Evolutionary conservation across 2,113 vertebrate species (phyloP).

Genomic region (Lepus europaeus): DNA sequence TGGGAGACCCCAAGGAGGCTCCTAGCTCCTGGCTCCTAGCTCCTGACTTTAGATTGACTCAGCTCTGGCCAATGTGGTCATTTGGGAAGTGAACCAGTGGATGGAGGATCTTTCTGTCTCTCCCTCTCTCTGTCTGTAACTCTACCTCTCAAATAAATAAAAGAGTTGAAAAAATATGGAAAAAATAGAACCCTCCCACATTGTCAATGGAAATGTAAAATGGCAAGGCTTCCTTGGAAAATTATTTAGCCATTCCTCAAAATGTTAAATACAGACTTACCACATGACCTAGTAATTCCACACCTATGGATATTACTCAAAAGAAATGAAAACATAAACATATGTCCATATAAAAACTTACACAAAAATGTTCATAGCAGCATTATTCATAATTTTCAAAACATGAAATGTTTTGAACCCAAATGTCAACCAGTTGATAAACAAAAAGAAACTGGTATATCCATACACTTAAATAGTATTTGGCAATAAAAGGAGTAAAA

Average conservation of each 20-base stretch:
- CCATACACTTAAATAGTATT: not conserved
- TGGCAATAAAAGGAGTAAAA: not conserved
- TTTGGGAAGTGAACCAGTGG: too few species aligned
- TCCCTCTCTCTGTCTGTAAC: too few species aligned
- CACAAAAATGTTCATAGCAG: not conserved
- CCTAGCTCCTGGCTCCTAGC: too few species aligned
- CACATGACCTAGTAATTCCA: not conserved
- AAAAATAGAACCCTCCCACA: not conserved
- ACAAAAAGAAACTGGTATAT: not conserved
- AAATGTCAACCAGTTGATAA: not conserved
- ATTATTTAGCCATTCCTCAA: not conserved
- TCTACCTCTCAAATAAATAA: too few species aligned
- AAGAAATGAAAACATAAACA: conserved; percentile 31
- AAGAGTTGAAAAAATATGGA: not conserved
- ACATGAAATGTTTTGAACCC: not conserved
- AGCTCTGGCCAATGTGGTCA: too few species aligned
- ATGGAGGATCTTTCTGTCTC: too few species aligned
- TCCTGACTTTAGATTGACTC: too few species aligned
- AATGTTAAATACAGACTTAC: not conserved
- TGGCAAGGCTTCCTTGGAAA: not conserved
- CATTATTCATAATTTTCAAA: not conserved
- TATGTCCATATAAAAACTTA: not conserved
- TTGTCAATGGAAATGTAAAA: not conserved
- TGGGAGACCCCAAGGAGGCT: too few species aligned
- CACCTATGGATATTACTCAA: not conserved